These are phyloP conservation scores for Anoplolepis gracilipes DNA, from an alignment of 1,140 invertebrate genomes.

Conservation along the genomic window DNA sequence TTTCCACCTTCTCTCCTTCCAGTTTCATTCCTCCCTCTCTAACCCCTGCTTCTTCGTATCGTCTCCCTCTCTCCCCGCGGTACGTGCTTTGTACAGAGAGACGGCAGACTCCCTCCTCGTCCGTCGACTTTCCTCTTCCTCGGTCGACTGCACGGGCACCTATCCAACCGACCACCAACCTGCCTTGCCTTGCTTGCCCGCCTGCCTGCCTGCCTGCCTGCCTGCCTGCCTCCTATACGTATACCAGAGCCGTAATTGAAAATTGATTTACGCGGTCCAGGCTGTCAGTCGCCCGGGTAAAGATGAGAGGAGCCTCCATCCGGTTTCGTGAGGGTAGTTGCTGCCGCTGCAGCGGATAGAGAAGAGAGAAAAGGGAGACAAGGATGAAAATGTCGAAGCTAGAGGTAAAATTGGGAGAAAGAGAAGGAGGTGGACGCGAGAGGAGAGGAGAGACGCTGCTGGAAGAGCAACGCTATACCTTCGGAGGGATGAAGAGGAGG, in stretches of 20 bases:
- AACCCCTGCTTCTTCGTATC: slow-evolving; percentile 38
- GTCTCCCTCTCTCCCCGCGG: slow-evolving; percentile 30
- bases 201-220: slow-evolving; percentile 65
- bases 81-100: slow-evolving; percentile 65
- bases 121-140: slow-evolving; percentile 67
- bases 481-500: slow-evolving; percentile 47
- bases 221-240: slow-evolving; percentile 65
- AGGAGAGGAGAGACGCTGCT: slow-evolving; percentile 29
- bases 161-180: slow-evolving; percentile 65
- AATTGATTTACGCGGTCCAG: slow-evolving; percentile 86
- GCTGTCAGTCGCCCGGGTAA: slow-evolving; percentile 81
- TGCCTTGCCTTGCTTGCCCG: slow-evolving; percentile 68
- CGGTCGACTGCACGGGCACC: slow-evolving; percentile 65
- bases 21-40: slow-evolving; percentile 34
- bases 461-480: slow-evolving; percentile 48
- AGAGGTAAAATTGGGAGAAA: slow-evolving; percentile 66
- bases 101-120: slow-evolving; percentile 58
- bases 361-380: slow-evolving; percentile 47
- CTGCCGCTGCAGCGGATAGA: slow-evolving; percentile 53
- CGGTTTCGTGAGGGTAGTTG: slow-evolving; percentile 65
- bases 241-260: slow-evolving; percentile 84
- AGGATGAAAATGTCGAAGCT: slow-evolving; percentile 62
- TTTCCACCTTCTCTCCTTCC: slow-evolving; percentile 28
- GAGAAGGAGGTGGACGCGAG: neutral
- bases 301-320: slow-evolving; percentile 76